Evolutionary conservation across 2,888 invertebrate species (phyloP).

Genomic region (Caprella mutica): DNA sequence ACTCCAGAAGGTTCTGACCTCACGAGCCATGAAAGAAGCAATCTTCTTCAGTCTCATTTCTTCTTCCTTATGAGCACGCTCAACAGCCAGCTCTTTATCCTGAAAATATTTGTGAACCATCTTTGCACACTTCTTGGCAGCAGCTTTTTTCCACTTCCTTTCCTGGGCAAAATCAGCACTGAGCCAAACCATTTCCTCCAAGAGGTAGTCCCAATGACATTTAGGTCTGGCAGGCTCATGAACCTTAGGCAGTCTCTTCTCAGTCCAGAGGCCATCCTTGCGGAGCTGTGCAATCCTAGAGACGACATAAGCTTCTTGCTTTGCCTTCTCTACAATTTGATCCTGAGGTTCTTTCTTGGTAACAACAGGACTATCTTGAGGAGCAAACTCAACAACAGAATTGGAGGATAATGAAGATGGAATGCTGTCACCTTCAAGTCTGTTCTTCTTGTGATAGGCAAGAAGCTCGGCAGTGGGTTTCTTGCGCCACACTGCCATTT

Average conservation of each 20-base stretch:
- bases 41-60: conserved; percentile 72
- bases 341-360: conserved; percentile 24
- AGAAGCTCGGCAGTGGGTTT: conserved; percentile 62
- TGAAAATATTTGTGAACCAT: conserved; percentile 43
- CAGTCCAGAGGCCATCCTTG: conserved; percentile 89
- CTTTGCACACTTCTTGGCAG: conserved; percentile 61
- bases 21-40: conserved; percentile 81
- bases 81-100: conserved; percentile 77
- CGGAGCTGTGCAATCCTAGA: conserved; percentile 81
- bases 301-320: conserved; percentile 81
- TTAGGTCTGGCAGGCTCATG: conserved; percentile 80
- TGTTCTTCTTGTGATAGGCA: conserved; percentile 45
- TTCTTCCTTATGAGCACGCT: conserved; percentile 82
- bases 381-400: too few relatives aligned
- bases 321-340: conserved; percentile 32
- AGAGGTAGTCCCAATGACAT: conserved; percentile 94
- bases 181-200: conserved; percentile 98
- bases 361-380: conserved; percentile 10
- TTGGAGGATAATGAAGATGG: too few relatives aligned
- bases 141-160: conserved; percentile 92
- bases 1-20: conserved; percentile 86
- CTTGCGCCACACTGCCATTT: conserved; percentile 72
- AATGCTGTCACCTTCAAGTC: conserved; percentile 26
- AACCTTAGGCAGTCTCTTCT: conserved; percentile 78
- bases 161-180: conserved; percentile 96